Conservation (phyloP, 2,888 invertebrate species). For the Cinara cedri region DNA sequence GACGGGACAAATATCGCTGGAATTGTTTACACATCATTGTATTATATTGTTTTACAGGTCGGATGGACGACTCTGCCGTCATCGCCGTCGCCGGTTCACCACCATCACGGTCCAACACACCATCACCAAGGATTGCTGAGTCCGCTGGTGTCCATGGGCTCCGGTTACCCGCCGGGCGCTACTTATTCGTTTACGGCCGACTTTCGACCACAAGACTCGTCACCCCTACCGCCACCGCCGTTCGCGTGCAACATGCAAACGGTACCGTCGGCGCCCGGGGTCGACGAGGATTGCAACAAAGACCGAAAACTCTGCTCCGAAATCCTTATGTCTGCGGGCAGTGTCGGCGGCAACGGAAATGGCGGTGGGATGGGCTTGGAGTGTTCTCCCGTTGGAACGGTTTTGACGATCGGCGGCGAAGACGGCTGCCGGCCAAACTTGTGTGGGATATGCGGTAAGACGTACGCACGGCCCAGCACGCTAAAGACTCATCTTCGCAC, state of each 20-base stretch:
- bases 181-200: slow-evolving; percentile 84
- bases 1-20: too few species aligned
- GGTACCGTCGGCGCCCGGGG: slow-evolving; percentile 12
- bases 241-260: slow-evolving; percentile 62
- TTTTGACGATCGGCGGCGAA: slow-evolving; percentile 31
- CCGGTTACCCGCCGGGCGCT: slow-evolving; percentile 66
- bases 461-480: slow-evolving; percentile 94
- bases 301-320: slow-evolving; percentile 34
- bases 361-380: slow-evolving; percentile 18
- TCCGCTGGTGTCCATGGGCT: slow-evolving; percentile 67
- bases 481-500: slow-evolving; percentile 96
- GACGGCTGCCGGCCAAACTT: slow-evolving; percentile 76
- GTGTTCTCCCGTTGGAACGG: slow-evolving; percentile 6
- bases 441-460: slow-evolving; percentile 94
- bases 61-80: slow-evolving; percentile 47
- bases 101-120: slow-evolving; percentile 63
- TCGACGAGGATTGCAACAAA: slow-evolving; percentile 27
- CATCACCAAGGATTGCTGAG: slow-evolving; percentile 70
- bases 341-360: background rate
- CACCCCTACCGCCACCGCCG: slow-evolving; percentile 61
- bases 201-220: slow-evolving; percentile 62
- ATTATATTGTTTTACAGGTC: slow-evolving; percentile 13
- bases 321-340: slow-evolving; percentile 12
- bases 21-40: background rate
- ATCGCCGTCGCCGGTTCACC: slow-evolving; percentile 59